phyloP scores from a whole-genome alignment of 2,113 vertebrate genomes.

The Macrotis lagotis region DNA sequence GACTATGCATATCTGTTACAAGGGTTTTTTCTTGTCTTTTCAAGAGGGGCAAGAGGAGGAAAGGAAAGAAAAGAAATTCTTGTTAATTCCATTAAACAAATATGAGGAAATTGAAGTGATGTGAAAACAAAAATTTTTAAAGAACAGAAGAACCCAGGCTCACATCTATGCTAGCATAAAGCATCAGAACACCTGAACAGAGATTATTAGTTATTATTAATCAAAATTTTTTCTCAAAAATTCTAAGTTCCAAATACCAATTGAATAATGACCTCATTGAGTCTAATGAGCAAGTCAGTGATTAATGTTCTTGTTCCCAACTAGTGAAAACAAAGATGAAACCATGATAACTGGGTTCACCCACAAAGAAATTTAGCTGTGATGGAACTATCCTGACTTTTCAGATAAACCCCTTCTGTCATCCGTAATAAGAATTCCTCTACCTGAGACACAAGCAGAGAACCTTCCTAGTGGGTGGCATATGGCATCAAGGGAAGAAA shows the following conservation, averaged over 20 bases:
- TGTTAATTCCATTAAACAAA: background rate
- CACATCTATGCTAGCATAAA: background rate
- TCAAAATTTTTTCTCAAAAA: slow-evolving; percentile 69
- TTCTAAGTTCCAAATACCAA: slow-evolving; percentile 57
- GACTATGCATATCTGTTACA: background rate
- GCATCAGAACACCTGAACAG: background rate
- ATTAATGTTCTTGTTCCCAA: slow-evolving; percentile 22
- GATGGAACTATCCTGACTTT: background rate
- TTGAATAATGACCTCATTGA: slow-evolving; percentile 49
- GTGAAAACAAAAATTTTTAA: background rate
- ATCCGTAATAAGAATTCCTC: background rate
- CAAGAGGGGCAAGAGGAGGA: background rate
- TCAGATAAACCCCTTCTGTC: background rate
- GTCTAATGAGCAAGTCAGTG: slow-evolving; percentile 14
- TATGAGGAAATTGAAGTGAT: background rate
- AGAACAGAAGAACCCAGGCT: background rate
- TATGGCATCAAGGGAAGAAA: background rate
- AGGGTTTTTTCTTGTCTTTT: background rate
- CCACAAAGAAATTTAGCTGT: background rate
- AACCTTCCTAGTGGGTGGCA: background rate
- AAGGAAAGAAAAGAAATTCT: background rate
- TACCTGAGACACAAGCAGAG: background rate
- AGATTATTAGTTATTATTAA: slow-evolving; percentile 31
- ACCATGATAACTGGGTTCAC: background rate
- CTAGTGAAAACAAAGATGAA: slow-evolving; percentile 62